Conservation (phyloP, 1,140 invertebrate genomes). For the Scaptomyza montana region DNA sequence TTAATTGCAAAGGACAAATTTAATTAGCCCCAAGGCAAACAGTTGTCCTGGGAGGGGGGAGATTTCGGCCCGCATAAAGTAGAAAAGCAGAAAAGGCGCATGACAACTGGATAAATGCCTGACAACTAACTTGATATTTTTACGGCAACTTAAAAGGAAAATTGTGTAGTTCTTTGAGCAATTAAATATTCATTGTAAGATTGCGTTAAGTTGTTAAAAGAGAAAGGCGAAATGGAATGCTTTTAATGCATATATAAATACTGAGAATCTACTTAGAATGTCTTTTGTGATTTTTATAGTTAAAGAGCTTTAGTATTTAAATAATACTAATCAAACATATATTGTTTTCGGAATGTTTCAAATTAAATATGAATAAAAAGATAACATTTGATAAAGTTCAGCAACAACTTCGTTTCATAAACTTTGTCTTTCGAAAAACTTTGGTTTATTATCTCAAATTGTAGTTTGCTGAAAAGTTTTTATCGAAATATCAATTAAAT, state of each 20-base stretch:
- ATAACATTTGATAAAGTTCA: background rate
- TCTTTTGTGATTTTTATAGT: background rate
- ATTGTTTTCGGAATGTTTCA: too few species aligned
- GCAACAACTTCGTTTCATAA: background rate
- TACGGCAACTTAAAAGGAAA: background rate
- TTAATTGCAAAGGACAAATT: slow-evolving; percentile 70
- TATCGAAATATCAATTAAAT: background rate
- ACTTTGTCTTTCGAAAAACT: background rate
- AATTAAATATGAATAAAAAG: background rate
- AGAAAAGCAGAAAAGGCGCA: background rate
- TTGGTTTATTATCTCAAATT: background rate
- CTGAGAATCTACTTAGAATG: background rate
- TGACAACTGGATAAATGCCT: slow-evolving; percentile 1
- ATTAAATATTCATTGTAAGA: background rate
- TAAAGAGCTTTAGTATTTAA: background rate
- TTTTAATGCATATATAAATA: too few species aligned
- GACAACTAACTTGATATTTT: background rate
- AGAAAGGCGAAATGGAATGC: too few species aligned
- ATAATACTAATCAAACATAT: too few species aligned
- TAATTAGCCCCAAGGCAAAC: slow-evolving; percentile 63
- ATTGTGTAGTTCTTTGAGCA: slow-evolving; percentile 1
- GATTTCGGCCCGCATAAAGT: background rate
- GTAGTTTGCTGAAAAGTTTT: background rate
- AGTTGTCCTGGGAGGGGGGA: slow-evolving; percentile 29
- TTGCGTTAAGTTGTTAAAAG: background rate